Percentiles rank a stretch among this genome's conserved stretches.
Conservation (phyloP, 2,797 vertebrate species). For the Rhynchotus rufescens region DNA sequence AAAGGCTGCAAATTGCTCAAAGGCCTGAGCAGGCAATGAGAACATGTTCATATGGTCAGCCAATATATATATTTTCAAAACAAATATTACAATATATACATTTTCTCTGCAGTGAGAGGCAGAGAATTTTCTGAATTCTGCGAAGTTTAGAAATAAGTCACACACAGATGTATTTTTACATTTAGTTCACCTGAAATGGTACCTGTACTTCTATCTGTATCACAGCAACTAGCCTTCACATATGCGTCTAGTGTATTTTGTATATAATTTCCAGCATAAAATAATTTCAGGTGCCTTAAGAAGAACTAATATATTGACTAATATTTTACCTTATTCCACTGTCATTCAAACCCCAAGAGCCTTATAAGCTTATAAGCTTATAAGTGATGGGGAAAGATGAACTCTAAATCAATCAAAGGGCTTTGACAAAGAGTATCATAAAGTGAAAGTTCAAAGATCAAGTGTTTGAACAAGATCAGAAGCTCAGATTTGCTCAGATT, state of each 20-base stretch:
- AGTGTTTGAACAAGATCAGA: background rate
- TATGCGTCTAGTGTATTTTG: background rate
- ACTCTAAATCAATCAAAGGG: background rate
- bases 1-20: slow-evolving; percentile 99
- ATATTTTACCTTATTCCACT: background rate
- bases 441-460: slow-evolving; percentile 34
- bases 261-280: background rate
- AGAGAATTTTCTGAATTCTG: slow-evolving; percentile 32
- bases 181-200: slow-evolving; percentile 44
- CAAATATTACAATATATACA: slow-evolving; percentile 81
- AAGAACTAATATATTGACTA: background rate
- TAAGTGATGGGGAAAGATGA: background rate
- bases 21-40: slow-evolving; percentile 95
- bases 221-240: background rate
- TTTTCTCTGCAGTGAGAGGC: slow-evolving; percentile 62
- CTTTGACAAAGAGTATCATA: slow-evolving; percentile 22
- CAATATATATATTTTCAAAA: slow-evolving; percentile 80
- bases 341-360: background rate
- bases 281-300: background rate
- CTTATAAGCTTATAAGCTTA: background rate
- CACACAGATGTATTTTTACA: slow-evolving; percentile 19
- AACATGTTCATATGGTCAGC: slow-evolving; percentile 96
- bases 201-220: slow-evolving; percentile 37
- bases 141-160: slow-evolving; percentile 42
- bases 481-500: background rate